Base-by-base conservation (phyloP, 2,113 vertebrate genomes). In the Octodon degus region DNA sequence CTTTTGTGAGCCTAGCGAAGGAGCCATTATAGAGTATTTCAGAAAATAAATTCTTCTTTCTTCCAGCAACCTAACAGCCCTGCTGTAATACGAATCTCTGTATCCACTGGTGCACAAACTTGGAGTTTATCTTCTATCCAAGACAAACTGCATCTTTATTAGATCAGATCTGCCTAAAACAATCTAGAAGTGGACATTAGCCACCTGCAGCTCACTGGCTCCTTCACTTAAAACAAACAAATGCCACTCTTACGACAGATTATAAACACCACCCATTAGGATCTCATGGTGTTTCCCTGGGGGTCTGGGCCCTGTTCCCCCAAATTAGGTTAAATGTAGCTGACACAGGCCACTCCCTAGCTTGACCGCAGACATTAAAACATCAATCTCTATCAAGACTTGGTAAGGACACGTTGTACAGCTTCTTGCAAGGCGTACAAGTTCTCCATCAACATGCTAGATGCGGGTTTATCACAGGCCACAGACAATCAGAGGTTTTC, bases 31-130 rank as follows among this genome's bases (percentile, higher is more conserved):
- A 90, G 92, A 32, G 43, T 43, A 17, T 65, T 81, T 96, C 43
- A 58, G 97, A 89, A 97, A 96, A 77, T 93, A 89, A 86, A 24
- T 76, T 87, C 70, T 70, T 87, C 62, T 30, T 62, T 89, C 84
- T 91, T 95, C n/a, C 11, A 77, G 80, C 6, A 92, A 90, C 0
- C 55, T 34, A 65, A 79, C 8, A 68, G 86, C 68, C 93, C n/a
- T 63, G 65, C 93, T 17, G 2, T 68, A 82, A 92, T 58, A 40
- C 5, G 10, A 0, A 8, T 87, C 32, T 30, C 7, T 22, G 3
- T 2, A 25, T 14, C 32, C 0, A 0, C 43, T 32, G 34, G 30
- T 34, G 6, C 67, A 74, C 81, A 92, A 40, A 53, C 77, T 55
- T 34, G 32, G 50, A 17, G 50, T 80, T 80, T 53, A 55, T 34